Evolutionary conservation across 2,888 invertebrate species (phyloP).

Genomic region (Sesia bembeciformis): DNA sequence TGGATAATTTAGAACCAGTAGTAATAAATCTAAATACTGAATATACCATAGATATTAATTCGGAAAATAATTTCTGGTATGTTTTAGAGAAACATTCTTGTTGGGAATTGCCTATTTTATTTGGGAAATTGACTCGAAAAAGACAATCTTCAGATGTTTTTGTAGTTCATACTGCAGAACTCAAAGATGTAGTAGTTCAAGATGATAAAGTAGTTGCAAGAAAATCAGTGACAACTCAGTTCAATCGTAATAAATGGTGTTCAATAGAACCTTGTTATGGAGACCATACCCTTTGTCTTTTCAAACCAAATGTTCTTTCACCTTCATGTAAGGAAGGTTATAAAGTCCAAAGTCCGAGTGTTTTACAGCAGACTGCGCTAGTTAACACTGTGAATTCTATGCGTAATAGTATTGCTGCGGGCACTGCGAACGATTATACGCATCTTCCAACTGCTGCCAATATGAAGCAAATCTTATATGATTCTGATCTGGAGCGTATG

Average conservation of each 20-base stretch:
- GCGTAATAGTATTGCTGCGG: conserved; percentile 53
- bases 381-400: conserved; percentile 56
- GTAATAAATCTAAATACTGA: conserved; percentile 8
- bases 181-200: conserved; percentile 34
- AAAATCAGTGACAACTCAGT: background rate
- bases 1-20: conserved; percentile 45
- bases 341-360: conserved; percentile 28
- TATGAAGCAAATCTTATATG: conserved; percentile 58
- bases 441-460: conserved; percentile 52
- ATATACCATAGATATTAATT: no score
- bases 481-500: conserved; percentile 52
- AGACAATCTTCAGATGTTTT: conserved; percentile 30
- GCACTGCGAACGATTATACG: conserved; percentile 29
- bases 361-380: conserved; percentile 35
- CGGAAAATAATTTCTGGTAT: conserved; percentile 31
- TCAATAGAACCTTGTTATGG: conserved; percentile 48
- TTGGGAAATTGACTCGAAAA: conserved; percentile 31
- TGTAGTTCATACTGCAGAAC: conserved; percentile 22
- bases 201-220: conserved; percentile 1
- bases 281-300: conserved; percentile 61
- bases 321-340: conserved; percentile 37
- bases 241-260: conserved; percentile 50
- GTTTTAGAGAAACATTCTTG: conserved; percentile 49
- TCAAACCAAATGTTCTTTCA: conserved; percentile 26
- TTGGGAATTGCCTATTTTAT: conserved; percentile 52